Evolutionary conservation across 1,140 invertebrate species (phyloP).

Genomic region (Anastrepha ludens): DNA sequence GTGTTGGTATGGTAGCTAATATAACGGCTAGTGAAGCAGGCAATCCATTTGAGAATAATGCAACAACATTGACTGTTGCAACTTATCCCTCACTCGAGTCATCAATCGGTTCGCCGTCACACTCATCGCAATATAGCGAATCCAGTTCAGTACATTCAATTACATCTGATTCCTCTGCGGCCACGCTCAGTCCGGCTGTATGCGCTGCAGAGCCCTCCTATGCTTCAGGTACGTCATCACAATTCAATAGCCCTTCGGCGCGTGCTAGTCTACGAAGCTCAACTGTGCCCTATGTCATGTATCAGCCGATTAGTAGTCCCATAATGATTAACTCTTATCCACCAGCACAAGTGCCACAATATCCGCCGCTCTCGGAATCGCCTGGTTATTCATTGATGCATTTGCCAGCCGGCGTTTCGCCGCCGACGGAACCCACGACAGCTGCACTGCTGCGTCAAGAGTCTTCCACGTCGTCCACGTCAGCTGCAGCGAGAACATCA

Average conservation of each 20-base stretch:
- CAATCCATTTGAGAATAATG: conserved; percentile 64
- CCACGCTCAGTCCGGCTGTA: conserved; percentile 68
- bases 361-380: conserved; percentile 66
- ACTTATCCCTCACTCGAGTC: conserved; percentile 68
- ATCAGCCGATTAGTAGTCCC: conserved; percentile 66
- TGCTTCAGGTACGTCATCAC: conserved; percentile 66
- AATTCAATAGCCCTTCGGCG: conserved; percentile 67
- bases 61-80: conserved; percentile 54
- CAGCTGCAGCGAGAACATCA: conserved; percentile 25
- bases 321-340: conserved; percentile 69
- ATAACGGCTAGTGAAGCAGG: conserved; percentile 54
- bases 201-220: conserved; percentile 64
- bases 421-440: conserved; percentile 19
- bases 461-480: conserved; percentile 52
- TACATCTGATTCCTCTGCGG: conserved; percentile 68
- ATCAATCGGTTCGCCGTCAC: conserved; percentile 71
- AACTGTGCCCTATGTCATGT: conserved; percentile 68
- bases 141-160: conserved; percentile 70
- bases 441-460: conserved; percentile 16
- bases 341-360: conserved; percentile 64
- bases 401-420: conserved; percentile 57
- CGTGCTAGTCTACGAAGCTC: conserved; percentile 64
- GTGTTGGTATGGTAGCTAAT: background rate
- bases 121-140: conserved; percentile 67
- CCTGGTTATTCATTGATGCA: conserved; percentile 64